Percentiles rank a stretch among this genome's conserved stretches.
These are phyloP conservation scores for Otocyon megalotis DNA, from an alignment of 2,113 vertebrate species.

Conservation along the genomic window DNA sequence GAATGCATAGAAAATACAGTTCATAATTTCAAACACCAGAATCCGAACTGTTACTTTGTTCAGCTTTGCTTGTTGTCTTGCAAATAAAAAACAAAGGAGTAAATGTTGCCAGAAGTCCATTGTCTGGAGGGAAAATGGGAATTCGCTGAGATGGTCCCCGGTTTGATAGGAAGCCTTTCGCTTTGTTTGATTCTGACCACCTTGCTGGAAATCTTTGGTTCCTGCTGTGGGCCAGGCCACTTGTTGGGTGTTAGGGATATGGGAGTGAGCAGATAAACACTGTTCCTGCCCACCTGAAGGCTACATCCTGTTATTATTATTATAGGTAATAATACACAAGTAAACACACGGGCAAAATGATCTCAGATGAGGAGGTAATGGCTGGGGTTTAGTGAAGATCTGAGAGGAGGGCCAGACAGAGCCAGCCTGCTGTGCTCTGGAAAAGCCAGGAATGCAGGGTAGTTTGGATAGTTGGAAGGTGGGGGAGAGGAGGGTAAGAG, in stretches of 20 bases:
- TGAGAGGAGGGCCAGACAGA: neutral
- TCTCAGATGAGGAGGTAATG: neutral
- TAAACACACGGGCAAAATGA: fast-evolving
- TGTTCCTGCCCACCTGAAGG: neutral
- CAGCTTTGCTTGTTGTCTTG: neutral
- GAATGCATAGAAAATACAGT: neutral
- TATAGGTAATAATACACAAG: no score
- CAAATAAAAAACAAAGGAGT: neutral
- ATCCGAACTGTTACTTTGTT: neutral
- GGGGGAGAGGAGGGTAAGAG: neutral
- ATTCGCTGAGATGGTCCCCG: neutral
- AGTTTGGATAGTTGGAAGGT: neutral
- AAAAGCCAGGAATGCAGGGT: neutral
- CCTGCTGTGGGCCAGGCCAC: neutral
- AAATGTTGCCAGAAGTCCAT: neutral
- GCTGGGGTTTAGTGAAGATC: no score
- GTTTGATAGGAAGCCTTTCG: neutral
- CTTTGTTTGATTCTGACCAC: neutral
- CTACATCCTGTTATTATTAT: neutral
- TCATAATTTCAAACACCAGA: neutral
- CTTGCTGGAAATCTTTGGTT: neutral
- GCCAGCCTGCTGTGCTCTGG: neutral
- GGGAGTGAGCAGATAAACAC: neutral
- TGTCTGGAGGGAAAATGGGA: neutral
- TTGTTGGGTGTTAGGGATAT: neutral